These are phyloP conservation scores for Cryptotis parvus DNA, from an alignment of 2,113 vertebrate genomes.

Conservation along the genomic window DNA sequence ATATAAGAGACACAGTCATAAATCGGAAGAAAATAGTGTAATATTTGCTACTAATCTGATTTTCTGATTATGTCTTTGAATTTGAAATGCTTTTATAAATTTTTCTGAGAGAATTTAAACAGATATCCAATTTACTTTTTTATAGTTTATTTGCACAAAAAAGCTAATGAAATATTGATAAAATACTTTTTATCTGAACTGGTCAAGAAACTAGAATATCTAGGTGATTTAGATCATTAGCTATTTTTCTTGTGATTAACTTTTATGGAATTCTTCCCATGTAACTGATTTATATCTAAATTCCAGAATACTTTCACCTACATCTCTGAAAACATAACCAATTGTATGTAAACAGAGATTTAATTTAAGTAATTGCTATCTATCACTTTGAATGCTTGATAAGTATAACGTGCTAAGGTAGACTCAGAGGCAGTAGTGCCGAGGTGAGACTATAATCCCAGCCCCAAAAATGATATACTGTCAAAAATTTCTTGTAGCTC, in stretches of 20 bases:
- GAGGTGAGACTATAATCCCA: background rate
- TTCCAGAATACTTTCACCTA: background rate
- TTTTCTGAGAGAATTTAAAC: background rate
- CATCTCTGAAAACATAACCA: background rate
- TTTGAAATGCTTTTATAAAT: background rate
- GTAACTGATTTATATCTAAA: background rate
- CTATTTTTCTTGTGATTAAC: background rate
- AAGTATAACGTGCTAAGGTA: background rate
- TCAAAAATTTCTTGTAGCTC: too few species aligned
- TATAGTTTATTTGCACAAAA: background rate
- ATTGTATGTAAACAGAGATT: background rate
- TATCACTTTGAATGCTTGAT: background rate
- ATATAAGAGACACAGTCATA: too few species aligned
- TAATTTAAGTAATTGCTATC: background rate
- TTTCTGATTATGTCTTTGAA: background rate
- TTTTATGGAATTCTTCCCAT: background rate
- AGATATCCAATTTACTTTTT: background rate
- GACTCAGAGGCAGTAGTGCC: background rate
- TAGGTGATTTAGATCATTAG: background rate
- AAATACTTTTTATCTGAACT: background rate
- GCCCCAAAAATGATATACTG: background rate
- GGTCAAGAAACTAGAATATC: background rate
- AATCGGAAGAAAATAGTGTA: too few species aligned
- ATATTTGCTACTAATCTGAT: background rate
- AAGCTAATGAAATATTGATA: background rate